A percentile compares a stretch with the other conserved stretches of the same genome.
Conservation (phyloP, 2,888 invertebrate genomes). For the Pseudoips prasinana region DNA sequence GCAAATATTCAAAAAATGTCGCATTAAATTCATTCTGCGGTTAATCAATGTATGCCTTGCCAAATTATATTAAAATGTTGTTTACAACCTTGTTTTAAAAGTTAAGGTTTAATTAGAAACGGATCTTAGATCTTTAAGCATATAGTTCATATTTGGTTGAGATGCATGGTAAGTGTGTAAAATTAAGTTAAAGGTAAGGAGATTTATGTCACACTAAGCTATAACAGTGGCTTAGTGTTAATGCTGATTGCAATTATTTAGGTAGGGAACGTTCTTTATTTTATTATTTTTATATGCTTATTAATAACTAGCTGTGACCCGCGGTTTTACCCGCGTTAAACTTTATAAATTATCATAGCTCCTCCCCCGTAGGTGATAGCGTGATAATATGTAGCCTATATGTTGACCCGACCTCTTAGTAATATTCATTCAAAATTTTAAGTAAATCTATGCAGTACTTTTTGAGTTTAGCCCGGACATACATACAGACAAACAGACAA, state of each 20-base stretch:
- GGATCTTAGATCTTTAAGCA: accelerated
- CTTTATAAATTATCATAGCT: too few relatives aligned
- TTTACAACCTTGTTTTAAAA: constrained; percentile 2
- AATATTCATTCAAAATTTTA: too few relatives aligned
- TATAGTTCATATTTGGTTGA: constrained; percentile 10
- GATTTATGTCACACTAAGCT: constrained; percentile 57
- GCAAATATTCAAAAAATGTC: constrained; percentile 52
- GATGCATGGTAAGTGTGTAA: not conserved
- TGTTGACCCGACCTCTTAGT: too few relatives aligned
- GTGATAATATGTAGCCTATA: too few relatives aligned
- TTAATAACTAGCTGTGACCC: too few relatives aligned
- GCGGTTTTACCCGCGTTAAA: too few relatives aligned
- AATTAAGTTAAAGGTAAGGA: constrained; percentile 40
- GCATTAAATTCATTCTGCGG: constrained; percentile 35
- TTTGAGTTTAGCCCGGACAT: too few relatives aligned
- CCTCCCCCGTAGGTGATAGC: too few relatives aligned
- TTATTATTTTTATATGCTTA: too few relatives aligned
- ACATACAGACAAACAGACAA: too few relatives aligned
- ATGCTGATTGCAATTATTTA: constrained; percentile 22
- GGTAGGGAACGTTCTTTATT: too few relatives aligned
- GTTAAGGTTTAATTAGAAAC: not conserved
- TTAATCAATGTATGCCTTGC: constrained; percentile 58
- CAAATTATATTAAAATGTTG: constrained; percentile 57
- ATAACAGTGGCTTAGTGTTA: constrained; percentile 9
- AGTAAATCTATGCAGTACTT: too few relatives aligned